Percentiles rank a stretch among this genome's conserved stretches.
phyloP scores from a whole-genome alignment of 2,888 invertebrate species.

The Eristalinus aeneus region DNA sequence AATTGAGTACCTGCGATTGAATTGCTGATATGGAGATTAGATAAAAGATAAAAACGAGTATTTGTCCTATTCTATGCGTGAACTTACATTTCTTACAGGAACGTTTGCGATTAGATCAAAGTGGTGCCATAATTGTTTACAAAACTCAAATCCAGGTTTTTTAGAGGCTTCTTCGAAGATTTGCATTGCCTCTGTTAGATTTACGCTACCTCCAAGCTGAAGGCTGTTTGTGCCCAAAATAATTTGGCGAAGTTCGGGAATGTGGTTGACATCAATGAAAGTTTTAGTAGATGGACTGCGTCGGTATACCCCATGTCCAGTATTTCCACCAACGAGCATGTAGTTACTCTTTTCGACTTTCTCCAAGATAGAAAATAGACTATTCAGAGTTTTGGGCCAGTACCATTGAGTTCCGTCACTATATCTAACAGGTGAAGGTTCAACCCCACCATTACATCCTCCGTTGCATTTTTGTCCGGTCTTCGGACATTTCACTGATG shows the following conservation, averaged over 20 bases:
- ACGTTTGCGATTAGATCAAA: slow-evolving; percentile 85
- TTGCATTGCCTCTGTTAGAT: slow-evolving; percentile 82
- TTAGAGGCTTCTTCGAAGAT: slow-evolving; percentile 79
- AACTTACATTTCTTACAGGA: slow-evolving; percentile 86
- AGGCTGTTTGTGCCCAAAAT: slow-evolving; percentile 74
- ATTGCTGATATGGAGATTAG: background rate
- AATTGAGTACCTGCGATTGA: background rate
- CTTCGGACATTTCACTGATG: slow-evolving; percentile 78
- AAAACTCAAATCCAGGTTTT: slow-evolving; percentile 82
- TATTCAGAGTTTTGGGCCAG: slow-evolving; percentile 74
- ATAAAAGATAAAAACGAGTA: background rate
- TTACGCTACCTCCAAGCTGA: slow-evolving; percentile 79
- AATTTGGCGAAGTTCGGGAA: slow-evolving; percentile 83
- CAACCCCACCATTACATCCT: slow-evolving; percentile 72
- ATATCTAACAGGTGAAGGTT: slow-evolving; percentile 54
- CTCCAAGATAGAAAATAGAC: slow-evolving; percentile 74
- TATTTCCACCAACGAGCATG: slow-evolving; percentile 88
- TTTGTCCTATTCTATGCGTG: background rate
- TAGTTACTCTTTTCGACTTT: slow-evolving; percentile 81
- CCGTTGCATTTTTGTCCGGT: slow-evolving; percentile 79
- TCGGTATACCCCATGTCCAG: slow-evolving; percentile 85
- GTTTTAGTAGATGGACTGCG: slow-evolving; percentile 78
- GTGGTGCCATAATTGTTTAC: slow-evolving; percentile 81
- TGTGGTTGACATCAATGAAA: slow-evolving; percentile 85
- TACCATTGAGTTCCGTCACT: slow-evolving; percentile 76